Evolutionary conservation across 2,797 vertebrate species (phyloP), one percentile per base, ranked within the genome.

Genomic region (Catharus ustulatus): DNA sequence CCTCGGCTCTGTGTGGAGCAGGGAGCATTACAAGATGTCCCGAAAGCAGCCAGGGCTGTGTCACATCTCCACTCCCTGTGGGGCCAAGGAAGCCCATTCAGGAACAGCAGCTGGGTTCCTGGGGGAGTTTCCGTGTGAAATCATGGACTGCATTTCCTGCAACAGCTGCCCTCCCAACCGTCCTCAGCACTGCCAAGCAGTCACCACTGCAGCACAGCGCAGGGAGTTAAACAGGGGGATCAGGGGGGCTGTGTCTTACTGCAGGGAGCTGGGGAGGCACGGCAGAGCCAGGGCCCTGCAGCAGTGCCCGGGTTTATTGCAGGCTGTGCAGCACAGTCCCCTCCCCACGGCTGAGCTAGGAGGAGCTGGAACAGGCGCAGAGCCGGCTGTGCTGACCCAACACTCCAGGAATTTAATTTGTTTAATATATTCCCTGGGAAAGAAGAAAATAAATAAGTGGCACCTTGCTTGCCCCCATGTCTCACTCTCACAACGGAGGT

Each of bases 381-480:
- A 87, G 68, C 88, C 0, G 10, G 9, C 90, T 54, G 22, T 73
- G 87, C 92, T 93, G 81, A 92, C 91, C 93, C 92, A 94, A 96
- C 85, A 75, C 91, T 96, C 95, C 85, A 94, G 93, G 94, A 96
- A 96, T 97, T 96, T 96, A 95, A 96, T 97, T 96, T 96, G 93
- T 88, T 95, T 97, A 96, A 96, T 97, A 94, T 95, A 95, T 96
- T 97, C 97, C 96, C 95, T 71, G 69, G 91, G 94, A 95, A 94
- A 91, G 86, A 95, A 92, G 95, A 95, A 97, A 96, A 97, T 97
- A 95, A 97, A 95, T 91, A 94, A 93, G 94, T 92, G 88, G 92
- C 87, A 91, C 95, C 94, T 83, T 59, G 89, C 15, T 3, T 87
- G 90, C 94, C 94, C 95, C 76, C 96, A 74, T 84, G 92, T 67